A percentile compares a stretch with the other conserved stretches of the same genome.
phyloP scores from a whole-genome alignment of 2,888 invertebrate genomes.

The Andrena camellia region DNA sequence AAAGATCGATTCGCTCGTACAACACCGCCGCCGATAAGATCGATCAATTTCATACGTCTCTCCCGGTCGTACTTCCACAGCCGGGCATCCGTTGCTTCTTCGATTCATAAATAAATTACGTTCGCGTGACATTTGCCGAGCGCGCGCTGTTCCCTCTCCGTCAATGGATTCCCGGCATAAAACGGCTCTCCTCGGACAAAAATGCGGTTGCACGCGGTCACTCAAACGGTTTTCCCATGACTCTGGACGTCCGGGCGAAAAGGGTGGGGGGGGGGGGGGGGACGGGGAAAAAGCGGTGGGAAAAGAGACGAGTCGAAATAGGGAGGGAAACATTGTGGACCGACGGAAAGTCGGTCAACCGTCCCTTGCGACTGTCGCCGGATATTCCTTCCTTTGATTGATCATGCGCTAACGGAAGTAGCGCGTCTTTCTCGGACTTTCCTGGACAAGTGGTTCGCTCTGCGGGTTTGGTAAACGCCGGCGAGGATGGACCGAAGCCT shows the following conservation, averaged over 20 bases:
- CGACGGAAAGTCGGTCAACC: conserved; percentile 33
- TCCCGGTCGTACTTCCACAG: conserved; percentile 18
- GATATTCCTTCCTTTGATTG: conserved; percentile 61
- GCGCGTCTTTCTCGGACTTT: conserved; percentile 13
- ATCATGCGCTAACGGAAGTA: conserved; percentile 55
- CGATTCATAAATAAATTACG: conserved; percentile 73
- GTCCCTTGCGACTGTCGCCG: conserved; percentile 26
- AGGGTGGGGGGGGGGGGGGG: neutral
- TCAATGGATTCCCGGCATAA: conserved; percentile 36
- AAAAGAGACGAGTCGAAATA: neutral
- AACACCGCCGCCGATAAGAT: conserved; percentile 19
- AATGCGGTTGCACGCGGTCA: conserved; percentile 49
- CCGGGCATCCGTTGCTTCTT: conserved; percentile 45
- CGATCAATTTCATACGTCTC: conserved; percentile 55
- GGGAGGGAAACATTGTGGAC: neutral
- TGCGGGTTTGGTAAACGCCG: neutral
- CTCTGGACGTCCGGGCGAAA: neutral
- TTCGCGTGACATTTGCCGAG: conserved; percentile 74
- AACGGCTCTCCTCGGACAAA: conserved; percentile 35
- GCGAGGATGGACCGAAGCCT: neutral
- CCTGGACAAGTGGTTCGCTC: conserved; percentile 6
- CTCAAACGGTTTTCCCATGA: conserved; percentile 63
- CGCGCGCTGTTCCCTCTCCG: conserved; percentile 25
- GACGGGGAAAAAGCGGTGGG: neutral
- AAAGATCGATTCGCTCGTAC: neutral